Evolutionary conservation across 2,888 invertebrate genomes (phyloP).

Genomic region (Microdon myrmicae): DNA sequence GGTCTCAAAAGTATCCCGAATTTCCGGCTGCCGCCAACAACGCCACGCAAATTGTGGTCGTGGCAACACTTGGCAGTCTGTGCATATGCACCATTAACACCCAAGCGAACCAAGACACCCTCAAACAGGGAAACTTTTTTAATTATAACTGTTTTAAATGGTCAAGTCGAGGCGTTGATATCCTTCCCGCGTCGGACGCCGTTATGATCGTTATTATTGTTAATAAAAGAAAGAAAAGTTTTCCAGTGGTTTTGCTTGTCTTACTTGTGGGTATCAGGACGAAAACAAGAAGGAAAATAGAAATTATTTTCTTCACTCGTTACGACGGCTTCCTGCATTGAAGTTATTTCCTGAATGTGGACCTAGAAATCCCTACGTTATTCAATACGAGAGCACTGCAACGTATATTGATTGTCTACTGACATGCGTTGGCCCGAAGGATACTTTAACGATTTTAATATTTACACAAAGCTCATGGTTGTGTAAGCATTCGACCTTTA

Average conservation of each 20-base stretch:
- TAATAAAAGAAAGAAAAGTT: slow-evolving; percentile 20
- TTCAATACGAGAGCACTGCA: slow-evolving; percentile 18
- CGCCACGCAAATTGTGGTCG: neutral
- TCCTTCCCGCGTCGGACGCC: slow-evolving; percentile 19
- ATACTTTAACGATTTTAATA: slow-evolving; percentile 44
- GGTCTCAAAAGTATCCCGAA: slow-evolving; percentile 33
- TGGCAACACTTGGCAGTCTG: slow-evolving; percentile 5
- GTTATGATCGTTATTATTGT: slow-evolving; percentile 10
- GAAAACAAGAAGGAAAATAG: neutral
- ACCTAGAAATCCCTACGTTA: neutral
- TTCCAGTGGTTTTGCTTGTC: slow-evolving; percentile 30
- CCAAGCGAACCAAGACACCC: slow-evolving; percentile 7
- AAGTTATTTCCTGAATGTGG: slow-evolving; percentile 20
- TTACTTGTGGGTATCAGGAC: slow-evolving; percentile 7
- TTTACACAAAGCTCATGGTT: slow-evolving; percentile 41
- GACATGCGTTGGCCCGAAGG: slow-evolving; percentile 44
- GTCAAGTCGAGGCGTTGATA: slow-evolving; percentile 30
- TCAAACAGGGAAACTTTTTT: slow-evolving; percentile 36
- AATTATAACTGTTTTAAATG: slow-evolving; percentile 46
- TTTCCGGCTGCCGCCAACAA: slow-evolving; percentile 18
- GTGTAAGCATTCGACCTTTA: slow-evolving; percentile 50
- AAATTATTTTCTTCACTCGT: slow-evolving; percentile 32
- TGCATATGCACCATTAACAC: slow-evolving; percentile 19
- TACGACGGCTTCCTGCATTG: slow-evolving; percentile 46
- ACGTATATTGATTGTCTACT: slow-evolving; percentile 34